Base-by-base conservation (phyloP, 2,797 vertebrate genomes). In the Lithobates sylvaticus region DNA sequence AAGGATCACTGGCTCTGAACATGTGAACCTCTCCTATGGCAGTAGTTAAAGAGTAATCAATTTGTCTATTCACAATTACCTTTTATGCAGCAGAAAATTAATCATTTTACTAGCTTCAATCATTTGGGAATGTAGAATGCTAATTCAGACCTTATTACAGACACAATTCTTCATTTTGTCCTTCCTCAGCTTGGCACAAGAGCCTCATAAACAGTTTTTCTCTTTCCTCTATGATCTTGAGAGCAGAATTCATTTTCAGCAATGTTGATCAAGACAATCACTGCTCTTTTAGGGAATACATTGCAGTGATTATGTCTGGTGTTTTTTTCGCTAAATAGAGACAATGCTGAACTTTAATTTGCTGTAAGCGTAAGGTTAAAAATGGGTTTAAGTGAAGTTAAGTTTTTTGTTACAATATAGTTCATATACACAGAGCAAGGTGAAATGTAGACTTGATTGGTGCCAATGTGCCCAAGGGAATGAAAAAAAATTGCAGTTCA, bases 141-240 rank as follows among this genome's bases (percentile, higher is more conserved):
- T 87, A 87, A 87, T 87, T 87, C 86, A 87, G 86, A 87, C 86
- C 86, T 87, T 87, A 87, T 87, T 87, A 87, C 86, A 87, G 86
- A 87, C 81, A 78, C 86, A 87, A 84, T 87, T 87, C 86, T 76
- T 87, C 86, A 87, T 87, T 84, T 87, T 87, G 86, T 87, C 86
- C 86, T 87, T 87, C 86, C 86, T 80, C 67, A 26, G 81, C 81
- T 80, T 87, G 86, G 83, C 86, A 87, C 86, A 79, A 87, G 86
- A 87, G 86, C 54, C 86, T 87, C 86, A 87, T 87, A 87, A 87
- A 87, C 83, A 87, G 81, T 87, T 87, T 87, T 78, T 87, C 81
- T 83, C 81, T 83, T 84, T 87, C 78, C 76, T 80, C 86, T 84
- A 78, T 87, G 86, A 84, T 84, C 76, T 83, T 87, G 71, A 84